phyloP scores from a whole-genome alignment of 2,113 vertebrate species.

The Acanthisitta chloris region DNA sequence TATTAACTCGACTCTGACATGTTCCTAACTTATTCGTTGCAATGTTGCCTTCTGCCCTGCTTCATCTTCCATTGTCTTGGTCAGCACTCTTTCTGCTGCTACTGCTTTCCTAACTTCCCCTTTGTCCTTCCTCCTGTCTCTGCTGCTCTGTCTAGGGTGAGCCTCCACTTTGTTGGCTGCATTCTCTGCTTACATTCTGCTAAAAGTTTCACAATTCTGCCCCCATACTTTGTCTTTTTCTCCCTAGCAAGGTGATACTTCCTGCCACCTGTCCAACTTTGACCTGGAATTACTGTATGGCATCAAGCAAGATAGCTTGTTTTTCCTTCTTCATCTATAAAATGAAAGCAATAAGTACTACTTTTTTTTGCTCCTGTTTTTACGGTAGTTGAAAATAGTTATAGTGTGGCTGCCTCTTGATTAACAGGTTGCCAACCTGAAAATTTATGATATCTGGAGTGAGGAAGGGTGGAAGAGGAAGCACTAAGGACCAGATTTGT shows the following conservation, averaged over 20 bases:
- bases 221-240: not conserved
- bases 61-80: not conserved
- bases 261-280: not conserved
- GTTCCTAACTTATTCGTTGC: not conserved
- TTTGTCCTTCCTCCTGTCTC: not conserved
- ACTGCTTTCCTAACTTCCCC: not conserved
- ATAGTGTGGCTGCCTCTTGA: not conserved
- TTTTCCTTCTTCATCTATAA: not conserved
- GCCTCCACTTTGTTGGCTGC: not conserved
- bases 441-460: not conserved
- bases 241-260: not conserved
- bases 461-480: not conserved
- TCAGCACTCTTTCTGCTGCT: not conserved
- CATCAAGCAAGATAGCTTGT: not conserved
- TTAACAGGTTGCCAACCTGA: not conserved
- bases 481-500: not conserved
- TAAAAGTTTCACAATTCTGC: not conserved
- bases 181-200: not conserved
- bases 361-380: not conserved
- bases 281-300: not conserved
- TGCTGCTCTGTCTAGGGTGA: not conserved
- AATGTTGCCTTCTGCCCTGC: not conserved
- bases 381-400: not conserved
- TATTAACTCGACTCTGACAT: not conserved
- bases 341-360: not conserved